A percentile compares a stretch with the other conserved stretches of the same genome.
Evolutionary conservation across 2,888 invertebrate genomes (phyloP).

Genomic region (Drosophila fulvimacula): DNA sequence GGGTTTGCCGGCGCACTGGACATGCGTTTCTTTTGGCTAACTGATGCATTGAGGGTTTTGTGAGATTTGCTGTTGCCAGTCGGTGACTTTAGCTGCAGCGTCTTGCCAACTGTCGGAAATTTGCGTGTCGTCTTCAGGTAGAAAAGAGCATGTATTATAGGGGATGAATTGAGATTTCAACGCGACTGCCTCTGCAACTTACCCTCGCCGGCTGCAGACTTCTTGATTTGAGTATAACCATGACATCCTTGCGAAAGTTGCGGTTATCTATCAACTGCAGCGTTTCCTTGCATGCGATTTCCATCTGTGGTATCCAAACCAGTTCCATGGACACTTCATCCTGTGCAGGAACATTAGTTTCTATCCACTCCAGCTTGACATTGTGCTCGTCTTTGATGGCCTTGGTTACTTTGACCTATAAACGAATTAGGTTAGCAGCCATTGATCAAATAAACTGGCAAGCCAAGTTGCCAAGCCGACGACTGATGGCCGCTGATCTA

Average conservation of each 20-base stretch:
- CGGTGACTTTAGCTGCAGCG: constrained; percentile 83
- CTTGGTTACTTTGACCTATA: constrained; percentile 86
- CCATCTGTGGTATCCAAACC: constrained; percentile 88
- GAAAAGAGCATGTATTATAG: constrained; percentile 10
- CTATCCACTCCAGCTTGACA: constrained; percentile 86
- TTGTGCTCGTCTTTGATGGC: constrained; percentile 87
- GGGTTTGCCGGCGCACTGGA: constrained; percentile 25
- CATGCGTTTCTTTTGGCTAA: constrained; percentile 56
- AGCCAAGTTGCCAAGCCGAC: constrained; percentile 53
- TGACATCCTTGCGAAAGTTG: constrained; percentile 88
- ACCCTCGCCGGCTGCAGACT: constrained; percentile 79
- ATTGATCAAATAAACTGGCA: constrained; percentile 65
- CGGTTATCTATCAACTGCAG: constrained; percentile 88
- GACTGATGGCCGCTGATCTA: constrained; percentile 29
- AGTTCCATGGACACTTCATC: constrained; percentile 87
- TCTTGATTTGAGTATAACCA: constrained; percentile 87
- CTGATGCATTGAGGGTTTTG: constrained; percentile 42
- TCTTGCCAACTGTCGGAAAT: constrained; percentile 82
- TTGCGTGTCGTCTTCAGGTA: constrained; percentile 77
- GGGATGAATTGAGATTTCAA: constrained; percentile 17
- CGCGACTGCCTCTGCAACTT: constrained; percentile 26
- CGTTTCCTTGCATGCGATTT: constrained; percentile 87
- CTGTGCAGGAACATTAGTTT: constrained; percentile 86
- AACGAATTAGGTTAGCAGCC: constrained; percentile 16
- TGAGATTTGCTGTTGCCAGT: constrained; percentile 79